Base-by-base conservation (phyloP, 2,888 invertebrate species). In the Leptogaster cylindrica region DNA sequence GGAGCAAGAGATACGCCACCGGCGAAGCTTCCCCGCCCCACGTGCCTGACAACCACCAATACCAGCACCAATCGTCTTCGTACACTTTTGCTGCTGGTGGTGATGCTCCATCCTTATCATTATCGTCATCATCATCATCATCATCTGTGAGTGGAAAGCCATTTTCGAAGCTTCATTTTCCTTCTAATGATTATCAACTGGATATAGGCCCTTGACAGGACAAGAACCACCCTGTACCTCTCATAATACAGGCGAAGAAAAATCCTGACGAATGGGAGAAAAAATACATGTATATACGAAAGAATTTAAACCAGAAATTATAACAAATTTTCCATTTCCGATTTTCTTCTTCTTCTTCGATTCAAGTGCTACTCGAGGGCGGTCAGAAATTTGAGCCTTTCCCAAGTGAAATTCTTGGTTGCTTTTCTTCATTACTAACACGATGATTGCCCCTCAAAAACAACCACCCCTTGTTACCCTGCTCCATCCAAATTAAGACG, bases 321-420 rank as follows among this genome's bases (percentile, higher is more conserved):
- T 65, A 65, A 68, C 65, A 68, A 65, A 65, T 68, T 68, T 65
- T 65, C 67, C 50, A 65, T 48, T 50, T 68, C 48, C 50, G 41
- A 58, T 65, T 65, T 48, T 55, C 46, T 61, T 33, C 23, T 51
- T 14, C 33, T 48, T 48, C 8, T 48, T 33, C 12, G 27, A 8
- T 52, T 63, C 28, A 23, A 48, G 46, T 64, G 7, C n/a, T 3
- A 7, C 28, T 36, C 18, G 10, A 64, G 3, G 16, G 16, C 48
- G 12, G 12, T 36, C n/a, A 4, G 12, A 28, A 27, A 25, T 28
- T 33, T 23, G n/a, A 48, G 46, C 48, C 31, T 18, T 46, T 64
- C 18, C 31, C 1, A 31, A 8, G 10, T 28, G 20, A 12, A 41
- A 50, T 10, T 18, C 5, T 6, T 33, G 25, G 20, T 23, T 44